phyloP scores from a whole-genome alignment of 1,140 invertebrate genomes.

The Eueides isabella region DNA sequence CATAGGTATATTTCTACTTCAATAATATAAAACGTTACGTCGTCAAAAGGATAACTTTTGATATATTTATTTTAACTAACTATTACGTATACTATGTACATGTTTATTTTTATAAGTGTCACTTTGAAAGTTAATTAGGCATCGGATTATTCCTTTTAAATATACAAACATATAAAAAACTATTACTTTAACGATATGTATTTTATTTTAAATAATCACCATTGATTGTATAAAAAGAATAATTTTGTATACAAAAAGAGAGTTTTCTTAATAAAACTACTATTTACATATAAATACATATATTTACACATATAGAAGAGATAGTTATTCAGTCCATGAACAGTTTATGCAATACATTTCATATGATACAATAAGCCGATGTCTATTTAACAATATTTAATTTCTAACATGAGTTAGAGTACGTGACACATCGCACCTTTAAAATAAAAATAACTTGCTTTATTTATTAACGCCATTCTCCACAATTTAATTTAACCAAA shows the following conservation, averaged over 20 bases:
- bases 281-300: not conserved
- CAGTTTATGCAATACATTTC: not conserved
- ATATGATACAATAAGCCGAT: conserved; percentile 1
- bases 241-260: not conserved
- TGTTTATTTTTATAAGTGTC: not conserved
- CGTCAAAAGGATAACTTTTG: not conserved
- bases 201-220: not conserved
- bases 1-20: not conserved
- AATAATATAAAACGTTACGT: not conserved
- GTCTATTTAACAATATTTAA: conserved; percentile 6
- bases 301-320: not conserved
- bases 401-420: no score
- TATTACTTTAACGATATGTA: not conserved
- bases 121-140: conserved; percentile 5
- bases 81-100: not conserved
- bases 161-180: not conserved
- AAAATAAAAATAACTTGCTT: no score
- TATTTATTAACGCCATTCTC: no score
- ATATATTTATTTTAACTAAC: not conserved
- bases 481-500: no score
- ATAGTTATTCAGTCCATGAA: not conserved
- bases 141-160: not conserved
- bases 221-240: not conserved
- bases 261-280: not conserved
- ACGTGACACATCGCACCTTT: no score